These are phyloP conservation scores for Anarhynchus alexandrinus DNA, from an alignment of 2,113 vertebrate species.

Conservation along the genomic window DNA sequence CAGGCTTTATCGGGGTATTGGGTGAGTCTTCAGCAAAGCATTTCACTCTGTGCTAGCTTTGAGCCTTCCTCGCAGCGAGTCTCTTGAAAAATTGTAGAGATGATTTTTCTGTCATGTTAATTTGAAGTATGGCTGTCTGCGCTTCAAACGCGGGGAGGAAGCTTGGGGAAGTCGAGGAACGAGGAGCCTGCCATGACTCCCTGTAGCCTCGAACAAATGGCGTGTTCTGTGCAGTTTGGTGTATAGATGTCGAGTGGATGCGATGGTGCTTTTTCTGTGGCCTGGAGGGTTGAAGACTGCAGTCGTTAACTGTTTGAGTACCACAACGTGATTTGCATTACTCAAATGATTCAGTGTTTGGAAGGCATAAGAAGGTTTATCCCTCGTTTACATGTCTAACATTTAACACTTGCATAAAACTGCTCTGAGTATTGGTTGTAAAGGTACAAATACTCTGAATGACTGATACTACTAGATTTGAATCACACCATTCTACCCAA, in stretches of 20 bases:
- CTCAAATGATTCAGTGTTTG: not conserved
- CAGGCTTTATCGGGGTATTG: not conserved
- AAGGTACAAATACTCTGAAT: not conserved
- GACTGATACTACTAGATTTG: not conserved
- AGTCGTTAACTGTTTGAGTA: not conserved
- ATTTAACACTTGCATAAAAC: not conserved
- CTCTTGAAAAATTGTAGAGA: not conserved
- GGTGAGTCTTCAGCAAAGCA: not conserved
- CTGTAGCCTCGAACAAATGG: not conserved
- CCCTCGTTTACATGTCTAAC: too few species aligned
- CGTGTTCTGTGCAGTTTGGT: not conserved
- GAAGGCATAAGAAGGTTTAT: not conserved
- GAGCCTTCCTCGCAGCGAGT: not conserved
- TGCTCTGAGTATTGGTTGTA: not conserved
- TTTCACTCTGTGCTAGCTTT: not conserved
- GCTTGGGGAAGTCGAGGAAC: not conserved
- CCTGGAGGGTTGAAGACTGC: not conserved
- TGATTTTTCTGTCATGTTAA: fast-evolving
- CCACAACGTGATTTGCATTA: too few species aligned
- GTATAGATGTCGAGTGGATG: not conserved
- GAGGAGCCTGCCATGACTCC: not conserved
- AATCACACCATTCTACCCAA: not conserved
- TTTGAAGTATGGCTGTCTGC: not conserved
- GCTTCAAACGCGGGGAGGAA: not conserved
- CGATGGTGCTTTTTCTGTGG: not conserved